Evolutionary conservation across 2,113 vertebrate genomes (phyloP).

Genomic region (Hiodon tergisus): DNA sequence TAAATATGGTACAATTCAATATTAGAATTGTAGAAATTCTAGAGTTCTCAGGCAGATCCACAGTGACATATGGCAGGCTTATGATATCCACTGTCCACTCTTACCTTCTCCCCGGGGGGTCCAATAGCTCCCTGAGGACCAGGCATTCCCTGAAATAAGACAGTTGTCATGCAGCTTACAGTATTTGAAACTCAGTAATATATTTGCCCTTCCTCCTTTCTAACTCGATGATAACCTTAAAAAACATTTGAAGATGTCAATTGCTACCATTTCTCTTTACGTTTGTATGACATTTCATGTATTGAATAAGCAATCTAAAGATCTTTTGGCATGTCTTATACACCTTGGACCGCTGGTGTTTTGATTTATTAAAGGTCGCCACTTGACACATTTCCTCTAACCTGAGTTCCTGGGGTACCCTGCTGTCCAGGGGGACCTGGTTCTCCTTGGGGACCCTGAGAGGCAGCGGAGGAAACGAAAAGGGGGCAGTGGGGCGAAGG

Average conservation of each 20-base stretch:
- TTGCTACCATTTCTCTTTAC: too few species aligned
- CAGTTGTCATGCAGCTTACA: neutral
- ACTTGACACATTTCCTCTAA: conserved; percentile 33
- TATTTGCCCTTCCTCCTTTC: too few species aligned
- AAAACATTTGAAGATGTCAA: too few species aligned
- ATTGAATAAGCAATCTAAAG: too few species aligned
- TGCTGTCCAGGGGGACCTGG: conserved; percentile 71
- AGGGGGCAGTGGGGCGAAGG: neutral
- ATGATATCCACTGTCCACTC: neutral
- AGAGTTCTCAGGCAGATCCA: too few species aligned
- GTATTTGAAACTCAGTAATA: neutral
- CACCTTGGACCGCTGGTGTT: neutral
- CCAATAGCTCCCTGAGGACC: conserved; percentile 68
- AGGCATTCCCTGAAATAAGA: conserved; percentile 51
- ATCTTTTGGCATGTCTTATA: neutral
- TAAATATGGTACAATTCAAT: neutral
- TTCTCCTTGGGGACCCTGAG: conserved; percentile 70
- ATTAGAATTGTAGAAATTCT: neutral
- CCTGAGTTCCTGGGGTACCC: conserved; percentile 65
- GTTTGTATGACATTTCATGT: too few species aligned
- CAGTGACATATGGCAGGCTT: too few species aligned
- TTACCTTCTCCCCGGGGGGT: conserved; percentile 68
- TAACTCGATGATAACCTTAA: too few species aligned
- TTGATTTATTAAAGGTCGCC: neutral
- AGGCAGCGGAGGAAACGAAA: neutral